A percentile compares a stretch with the other conserved stretches of the same genome.
These are phyloP conservation scores for Hylaeus anthracinus DNA, from an alignment of 1,140 invertebrate species.

Conservation along the genomic window DNA sequence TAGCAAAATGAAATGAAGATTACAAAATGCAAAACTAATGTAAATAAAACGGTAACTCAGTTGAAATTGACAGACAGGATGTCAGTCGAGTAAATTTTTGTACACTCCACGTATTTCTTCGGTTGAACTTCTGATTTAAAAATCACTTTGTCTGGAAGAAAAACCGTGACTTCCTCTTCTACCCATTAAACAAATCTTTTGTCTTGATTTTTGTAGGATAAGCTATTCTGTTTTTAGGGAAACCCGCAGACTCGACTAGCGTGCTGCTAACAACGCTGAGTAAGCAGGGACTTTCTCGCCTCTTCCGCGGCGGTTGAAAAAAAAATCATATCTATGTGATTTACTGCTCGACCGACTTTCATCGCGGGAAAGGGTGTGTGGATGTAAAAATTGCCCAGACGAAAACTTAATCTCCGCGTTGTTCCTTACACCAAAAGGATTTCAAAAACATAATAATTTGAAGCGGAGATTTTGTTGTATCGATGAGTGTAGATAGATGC, in stretches of 20 bases:
- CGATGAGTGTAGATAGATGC: too few relatives aligned
- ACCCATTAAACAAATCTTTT: conserved; percentile 33
- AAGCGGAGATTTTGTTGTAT: too few relatives aligned
- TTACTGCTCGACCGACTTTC: conserved; percentile 61
- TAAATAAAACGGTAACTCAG: too few relatives aligned
- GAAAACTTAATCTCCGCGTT: conserved; percentile 34
- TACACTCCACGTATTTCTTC: too few relatives aligned
- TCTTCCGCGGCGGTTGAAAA: conserved; percentile 48
- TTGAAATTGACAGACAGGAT: too few relatives aligned
- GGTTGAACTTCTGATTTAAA: too few relatives aligned
- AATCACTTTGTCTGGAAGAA: too few relatives aligned
- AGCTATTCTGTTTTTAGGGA: conserved; percentile 38
- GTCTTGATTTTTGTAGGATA: conserved; percentile 40
- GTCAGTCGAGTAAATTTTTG: neutral
- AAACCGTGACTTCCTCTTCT: neutral
- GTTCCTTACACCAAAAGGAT: neutral
- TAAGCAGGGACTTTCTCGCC: conserved; percentile 54
- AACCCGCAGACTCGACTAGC: conserved; percentile 11
- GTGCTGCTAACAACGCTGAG: conserved; percentile 51
- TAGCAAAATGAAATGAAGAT: too few relatives aligned
- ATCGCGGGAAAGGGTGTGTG: conserved; percentile 1
- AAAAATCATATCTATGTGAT: conserved; percentile 69
- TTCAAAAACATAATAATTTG: too few relatives aligned
- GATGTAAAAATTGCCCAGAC: conserved; percentile 20
- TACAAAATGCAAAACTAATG: too few relatives aligned